phyloP scores from a whole-genome alignment of 1,140 invertebrate species.

The Zaprionus camerounensis region DNA sequence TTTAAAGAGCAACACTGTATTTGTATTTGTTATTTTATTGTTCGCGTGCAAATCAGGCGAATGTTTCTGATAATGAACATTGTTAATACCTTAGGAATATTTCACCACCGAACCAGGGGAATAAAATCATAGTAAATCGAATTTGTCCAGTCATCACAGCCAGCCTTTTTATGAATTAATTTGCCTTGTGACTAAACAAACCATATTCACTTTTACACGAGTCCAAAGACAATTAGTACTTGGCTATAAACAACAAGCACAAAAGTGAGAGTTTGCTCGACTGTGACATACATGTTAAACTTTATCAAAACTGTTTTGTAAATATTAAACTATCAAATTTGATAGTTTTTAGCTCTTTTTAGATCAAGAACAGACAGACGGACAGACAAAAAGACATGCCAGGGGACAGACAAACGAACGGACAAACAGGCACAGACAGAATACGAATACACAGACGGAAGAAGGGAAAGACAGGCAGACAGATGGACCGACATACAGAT shows the following conservation, averaged over 20 bases:
- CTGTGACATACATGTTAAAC: background rate
- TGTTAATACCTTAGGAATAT: constrained; percentile 16
- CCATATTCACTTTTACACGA: constrained; percentile 1
- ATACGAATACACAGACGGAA: too few species aligned
- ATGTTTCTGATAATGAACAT: constrained; percentile 17
- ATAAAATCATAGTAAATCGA: background rate
- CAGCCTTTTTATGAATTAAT: constrained; percentile 29
- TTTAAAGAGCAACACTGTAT: constrained; percentile 4
- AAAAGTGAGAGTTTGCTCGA: background rate
- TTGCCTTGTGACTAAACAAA: constrained; percentile 11
- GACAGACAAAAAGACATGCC: background rate
- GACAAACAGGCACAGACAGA: too few species aligned
- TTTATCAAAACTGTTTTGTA: too few species aligned
- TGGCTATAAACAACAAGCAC: background rate
- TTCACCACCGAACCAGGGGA: constrained; percentile 5
- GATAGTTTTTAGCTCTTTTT: background rate
- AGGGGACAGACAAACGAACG: background rate
- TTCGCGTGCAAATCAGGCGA: background rate
- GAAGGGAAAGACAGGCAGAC: too few species aligned
- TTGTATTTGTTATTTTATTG: constrained; percentile 7
- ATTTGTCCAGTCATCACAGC: constrained; percentile 18
- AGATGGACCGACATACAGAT: too few species aligned
- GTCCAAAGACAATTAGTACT: background rate
- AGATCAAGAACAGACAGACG: background rate
- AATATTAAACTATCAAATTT: background rate